Percentiles rank a stretch among this genome's conserved stretches.
These are phyloP conservation scores for Aplochiton taeniatus DNA, from an alignment of 2,797 vertebrate genomes.

Conservation along the genomic window DNA sequence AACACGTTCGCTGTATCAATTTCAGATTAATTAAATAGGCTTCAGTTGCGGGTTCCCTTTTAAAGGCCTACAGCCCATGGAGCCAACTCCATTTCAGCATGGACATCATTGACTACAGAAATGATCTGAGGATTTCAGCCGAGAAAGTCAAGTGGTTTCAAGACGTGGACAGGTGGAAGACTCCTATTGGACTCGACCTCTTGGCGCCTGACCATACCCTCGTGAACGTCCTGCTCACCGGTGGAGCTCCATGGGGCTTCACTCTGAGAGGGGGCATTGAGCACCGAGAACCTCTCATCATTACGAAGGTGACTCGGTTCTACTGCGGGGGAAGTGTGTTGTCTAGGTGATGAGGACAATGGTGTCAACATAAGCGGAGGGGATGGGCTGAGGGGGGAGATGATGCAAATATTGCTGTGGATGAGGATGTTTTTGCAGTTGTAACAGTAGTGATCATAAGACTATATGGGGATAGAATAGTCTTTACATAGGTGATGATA, in stretches of 20 bases:
- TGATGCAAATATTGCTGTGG: too few species aligned
- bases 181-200: slow-evolving; percentile 4
- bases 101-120: slow-evolving; percentile 39
- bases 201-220: slow-evolving; percentile 7
- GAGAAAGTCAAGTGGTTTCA: slow-evolving; percentile 44
- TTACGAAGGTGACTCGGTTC: slow-evolving; percentile 81
- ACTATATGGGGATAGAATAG: too few species aligned
- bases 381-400: too few species aligned
- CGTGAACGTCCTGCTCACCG: slow-evolving; percentile 65
- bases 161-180: slow-evolving; percentile 7
- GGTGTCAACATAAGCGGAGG: too few species aligned
- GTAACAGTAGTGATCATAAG: too few species aligned
- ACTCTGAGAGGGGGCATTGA: slow-evolving; percentile 87
- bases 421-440: too few species aligned
- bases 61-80: background rate
- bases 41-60: background rate
- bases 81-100: slow-evolving; percentile 16
- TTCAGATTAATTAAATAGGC: too few species aligned
- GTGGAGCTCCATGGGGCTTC: slow-evolving; percentile 90
- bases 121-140: slow-evolving; percentile 27
- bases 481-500: too few species aligned
- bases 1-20: too few species aligned
- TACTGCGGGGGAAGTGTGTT: background rate
- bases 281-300: slow-evolving; percentile 85
- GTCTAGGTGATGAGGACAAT: background rate